Percentiles rank a stretch among this genome's conserved stretches.
These are phyloP conservation scores for Euphonia xanthogaster DNA, from an alignment of 2,797 vertebrate genomes.

Conservation along the genomic window DNA sequence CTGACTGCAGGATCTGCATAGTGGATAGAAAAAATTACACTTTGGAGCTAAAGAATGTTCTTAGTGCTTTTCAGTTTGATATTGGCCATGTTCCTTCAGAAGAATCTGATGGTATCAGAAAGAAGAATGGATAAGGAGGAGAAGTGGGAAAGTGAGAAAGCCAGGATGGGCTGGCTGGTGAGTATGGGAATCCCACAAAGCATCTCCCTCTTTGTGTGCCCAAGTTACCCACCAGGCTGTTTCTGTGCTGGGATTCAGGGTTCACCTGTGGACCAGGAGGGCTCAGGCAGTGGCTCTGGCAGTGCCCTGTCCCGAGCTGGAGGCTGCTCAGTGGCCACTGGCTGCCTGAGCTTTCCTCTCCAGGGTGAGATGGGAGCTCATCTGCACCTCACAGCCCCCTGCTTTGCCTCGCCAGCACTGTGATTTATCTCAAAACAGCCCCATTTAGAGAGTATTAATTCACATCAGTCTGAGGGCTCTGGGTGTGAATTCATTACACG, in stretches of 20 bases:
- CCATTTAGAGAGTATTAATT: background rate
- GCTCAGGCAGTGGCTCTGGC: background rate
- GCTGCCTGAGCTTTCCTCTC: background rate
- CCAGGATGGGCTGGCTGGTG: background rate
- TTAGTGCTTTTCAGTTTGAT: background rate
- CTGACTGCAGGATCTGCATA: background rate
- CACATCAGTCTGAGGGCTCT: background rate
- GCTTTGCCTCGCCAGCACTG: background rate
- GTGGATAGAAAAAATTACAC: background rate
- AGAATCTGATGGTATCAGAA: background rate
- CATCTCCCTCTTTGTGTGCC: background rate
- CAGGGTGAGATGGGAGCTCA: background rate
- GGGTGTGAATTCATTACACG: background rate
- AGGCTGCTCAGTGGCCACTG: background rate
- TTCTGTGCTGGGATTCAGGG: background rate
- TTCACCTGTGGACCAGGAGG: background rate
- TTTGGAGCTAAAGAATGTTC: background rate
- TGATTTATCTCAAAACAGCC: background rate
- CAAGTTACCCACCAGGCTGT: background rate
- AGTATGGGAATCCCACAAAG: accelerated
- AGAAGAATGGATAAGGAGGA: background rate
- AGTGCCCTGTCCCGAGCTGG: background rate
- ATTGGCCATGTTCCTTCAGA: background rate
- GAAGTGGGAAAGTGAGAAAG: background rate
- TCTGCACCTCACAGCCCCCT: background rate